Evolutionary conservation across 2,113 vertebrate species (phyloP), one percentile per base, ranked within the genome.

Genomic region (Sula dactylatra): DNA sequence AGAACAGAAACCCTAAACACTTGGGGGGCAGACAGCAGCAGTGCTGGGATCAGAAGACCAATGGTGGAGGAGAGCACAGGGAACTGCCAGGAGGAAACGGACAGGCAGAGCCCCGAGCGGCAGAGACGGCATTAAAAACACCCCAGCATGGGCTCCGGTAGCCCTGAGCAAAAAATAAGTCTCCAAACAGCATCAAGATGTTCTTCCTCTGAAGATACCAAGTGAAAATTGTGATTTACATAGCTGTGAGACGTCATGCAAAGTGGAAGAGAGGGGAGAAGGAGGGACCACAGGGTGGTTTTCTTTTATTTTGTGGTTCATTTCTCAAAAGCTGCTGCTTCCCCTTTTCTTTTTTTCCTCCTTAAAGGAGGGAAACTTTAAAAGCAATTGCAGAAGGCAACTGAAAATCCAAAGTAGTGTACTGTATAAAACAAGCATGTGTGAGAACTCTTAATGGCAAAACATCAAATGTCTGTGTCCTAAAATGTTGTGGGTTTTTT

Each of bases 141-240:
- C 40, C 52, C 44, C 3, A 1, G 65, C 62, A 49, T 7, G 3
- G 49, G 45, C 29, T 80, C 18, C 4, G 7, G n/a, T 16, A 93
- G 82, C 54, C 34, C 62, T 36, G 58, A 54, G 32, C 3, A 5
- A 73, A 73, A 88, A 93, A 27, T 47, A 90, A 90, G 67, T 73
- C 61, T 70, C 62, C 42, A 62, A 90, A 92, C 38, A 44, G n/a
- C 24, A 10, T 79, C 61, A 93, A 88, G 72, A 84, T 79, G 25
- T 55, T 91, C 32, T 49, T 81, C 27, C 31, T 66, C 77, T 81
- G 58, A 56, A 94, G 83, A 88, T 29, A 86, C 24, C 14, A 67
- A 91, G 83, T 76, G 45, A 91, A 93, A 94, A 92, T 44, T 54
- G 54, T 71, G 81, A 95, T 95, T 95, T 94, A 58, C 36, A 42